Base-by-base conservation (phyloP, 1,140 invertebrate genomes). In the Diuraphis noxia region DNA sequence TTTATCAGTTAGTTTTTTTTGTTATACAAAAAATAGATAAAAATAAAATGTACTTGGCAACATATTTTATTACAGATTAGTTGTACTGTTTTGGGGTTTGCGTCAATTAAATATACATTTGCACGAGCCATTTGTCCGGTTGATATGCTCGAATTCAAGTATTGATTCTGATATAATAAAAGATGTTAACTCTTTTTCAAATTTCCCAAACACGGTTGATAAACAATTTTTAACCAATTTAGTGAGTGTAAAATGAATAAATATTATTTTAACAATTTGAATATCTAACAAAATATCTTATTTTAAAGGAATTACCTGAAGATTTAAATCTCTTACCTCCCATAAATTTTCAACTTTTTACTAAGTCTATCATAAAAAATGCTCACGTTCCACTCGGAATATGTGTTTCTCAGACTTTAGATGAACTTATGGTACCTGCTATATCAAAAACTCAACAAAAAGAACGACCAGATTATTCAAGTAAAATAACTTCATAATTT, bases 31-130 rank as follows among this genome's bases (percentile, higher is more conserved):
- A 34, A 85, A 34, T 34, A 6, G 30, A 0, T 9, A 0, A 87
- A 56, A 87, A 30, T 40, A 40, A 87, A 38, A 46, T 49, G 17
- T 9, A 49, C 25, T 38, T 52, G 2, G 63, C 13, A 88, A n/a
- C 19, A 86, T n/a, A 36, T 43, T 88, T 17, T 6, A n/a, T 63
- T 88, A 40, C 49, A 92, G 92, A 84, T 72, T 92, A 56, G 34
- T 90, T 23, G 87, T 92, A 17, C 19, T 90, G 3, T 92, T 90
- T 92, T 92, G 92, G 92, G 92, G 92, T 19, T 49, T 92, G 17
- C 43, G 92, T 43, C 34, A 88, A 25, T 79, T 63, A 3, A 63
- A 82, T 40, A 17, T 43, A n/a, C 21, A 52, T 46, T 36, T 81
- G 4, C 43, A 19, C 25, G n/a, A 81, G 30, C 89, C 72, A 25